These are phyloP conservation scores for Psittacula derbiana DNA, from an alignment of 2,797 vertebrate species.

Conservation along the genomic window DNA sequence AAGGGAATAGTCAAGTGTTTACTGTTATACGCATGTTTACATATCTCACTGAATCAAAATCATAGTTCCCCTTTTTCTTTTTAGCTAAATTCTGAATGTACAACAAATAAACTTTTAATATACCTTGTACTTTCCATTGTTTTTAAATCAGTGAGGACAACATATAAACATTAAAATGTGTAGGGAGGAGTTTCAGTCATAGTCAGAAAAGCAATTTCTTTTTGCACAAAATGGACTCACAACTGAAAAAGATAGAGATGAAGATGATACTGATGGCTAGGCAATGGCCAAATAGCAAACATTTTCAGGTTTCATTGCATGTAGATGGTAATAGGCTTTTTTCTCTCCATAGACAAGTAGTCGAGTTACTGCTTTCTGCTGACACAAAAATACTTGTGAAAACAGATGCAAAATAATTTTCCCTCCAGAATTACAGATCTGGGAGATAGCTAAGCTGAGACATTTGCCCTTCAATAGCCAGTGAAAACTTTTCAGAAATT, in stretches of 20 bases:
- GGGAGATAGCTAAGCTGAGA: background rate
- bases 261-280: background rate
- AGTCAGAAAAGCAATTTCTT: background rate
- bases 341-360: background rate
- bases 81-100: background rate
- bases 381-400: background rate
- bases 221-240: background rate
- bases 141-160: background rate
- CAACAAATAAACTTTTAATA: background rate
- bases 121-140: background rate
- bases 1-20: background rate
- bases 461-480: background rate
- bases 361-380: background rate
- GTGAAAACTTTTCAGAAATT: background rate
- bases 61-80: background rate
- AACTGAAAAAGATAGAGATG: background rate
- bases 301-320: background rate
- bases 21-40: background rate
- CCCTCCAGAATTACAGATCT: background rate
- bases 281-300: background rate
- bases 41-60: background rate
- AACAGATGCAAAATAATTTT: background rate
- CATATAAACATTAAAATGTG: background rate
- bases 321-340: background rate
- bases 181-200: background rate